Percentiles rank a stretch among this genome's conserved stretches.
Conservation (phyloP, 2,888 invertebrate genomes). For the Craniophora ligustri region DNA sequence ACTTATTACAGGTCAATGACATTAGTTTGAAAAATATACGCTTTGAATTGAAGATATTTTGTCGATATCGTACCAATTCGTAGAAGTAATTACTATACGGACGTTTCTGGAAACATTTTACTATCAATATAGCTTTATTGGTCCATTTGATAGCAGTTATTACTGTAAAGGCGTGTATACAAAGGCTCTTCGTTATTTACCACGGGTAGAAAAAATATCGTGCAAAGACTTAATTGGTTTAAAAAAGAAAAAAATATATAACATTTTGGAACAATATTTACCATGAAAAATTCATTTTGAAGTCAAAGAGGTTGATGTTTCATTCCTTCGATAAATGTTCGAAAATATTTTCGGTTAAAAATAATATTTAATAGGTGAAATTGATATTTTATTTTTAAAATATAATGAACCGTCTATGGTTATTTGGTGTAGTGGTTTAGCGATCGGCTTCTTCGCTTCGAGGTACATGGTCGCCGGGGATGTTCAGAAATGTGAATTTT, state of each 20-base stretch:
- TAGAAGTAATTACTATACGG: slow-evolving; percentile 1
- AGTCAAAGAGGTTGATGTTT: too few relatives aligned
- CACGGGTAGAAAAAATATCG: slow-evolving; percentile 4
- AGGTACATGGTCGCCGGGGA: too few relatives aligned
- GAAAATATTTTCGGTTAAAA: too few relatives aligned
- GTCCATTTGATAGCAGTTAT: slow-evolving; percentile 18
- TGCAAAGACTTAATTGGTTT: not conserved
- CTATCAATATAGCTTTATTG: slow-evolving; percentile 17
- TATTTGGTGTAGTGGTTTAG: too few relatives aligned
- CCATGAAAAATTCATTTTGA: too few relatives aligned
- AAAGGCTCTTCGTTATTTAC: not conserved
- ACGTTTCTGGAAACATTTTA: slow-evolving; percentile 6
- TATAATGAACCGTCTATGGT: too few relatives aligned
- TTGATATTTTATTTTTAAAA: too few relatives aligned
- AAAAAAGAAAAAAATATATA: not conserved
- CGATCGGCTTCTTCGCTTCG: too few relatives aligned
- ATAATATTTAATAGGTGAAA: too few relatives aligned
- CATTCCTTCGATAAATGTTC: too few relatives aligned
- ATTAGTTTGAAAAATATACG: not conserved
- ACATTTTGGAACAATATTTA: too few relatives aligned
- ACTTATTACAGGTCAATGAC: not conserved
- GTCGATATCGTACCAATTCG: not conserved
- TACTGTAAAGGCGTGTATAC: slow-evolving; percentile 5
- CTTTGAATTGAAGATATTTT: not conserved
- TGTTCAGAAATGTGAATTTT: too few relatives aligned